Percentiles rank a stretch among this genome's conserved stretches.
phyloP scores from a whole-genome alignment of 2,797 vertebrate genomes.

The Brachyalestes nurse region DNA sequence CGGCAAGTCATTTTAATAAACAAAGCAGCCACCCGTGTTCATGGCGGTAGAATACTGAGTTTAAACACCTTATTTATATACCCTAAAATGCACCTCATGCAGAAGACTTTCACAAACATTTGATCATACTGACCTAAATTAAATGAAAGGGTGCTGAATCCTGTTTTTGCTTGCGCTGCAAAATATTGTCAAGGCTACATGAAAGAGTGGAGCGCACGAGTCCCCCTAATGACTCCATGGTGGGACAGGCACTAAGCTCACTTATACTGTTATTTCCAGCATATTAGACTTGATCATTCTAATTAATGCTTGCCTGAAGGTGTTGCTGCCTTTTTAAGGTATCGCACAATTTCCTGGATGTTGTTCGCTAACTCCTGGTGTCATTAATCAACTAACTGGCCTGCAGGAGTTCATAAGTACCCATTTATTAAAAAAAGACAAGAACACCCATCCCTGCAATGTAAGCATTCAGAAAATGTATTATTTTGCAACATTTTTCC shows the following conservation, averaged over 20 bases:
- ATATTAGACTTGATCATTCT: constrained; percentile 11
- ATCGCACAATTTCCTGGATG: background rate
- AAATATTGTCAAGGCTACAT: background rate
- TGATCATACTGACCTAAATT: background rate
- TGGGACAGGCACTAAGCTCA: background rate
- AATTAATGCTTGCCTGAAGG: background rate
- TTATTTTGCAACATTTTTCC: too few relatives aligned
- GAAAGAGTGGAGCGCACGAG: background rate
- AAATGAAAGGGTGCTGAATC: background rate
- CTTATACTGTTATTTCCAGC: constrained; percentile 1
- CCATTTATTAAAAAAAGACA: background rate
- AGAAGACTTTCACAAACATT: background rate
- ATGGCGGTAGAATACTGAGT: background rate
- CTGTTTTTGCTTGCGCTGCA: background rate
- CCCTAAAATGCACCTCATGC: background rate
- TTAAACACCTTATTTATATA: background rate
- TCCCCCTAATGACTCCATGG: background rate
- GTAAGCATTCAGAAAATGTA: background rate
- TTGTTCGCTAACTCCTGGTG: background rate
- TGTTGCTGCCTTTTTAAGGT: background rate
- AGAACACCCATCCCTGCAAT: background rate
- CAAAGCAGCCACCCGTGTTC: background rate
- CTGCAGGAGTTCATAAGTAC: background rate
- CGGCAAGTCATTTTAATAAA: constrained; percentile 5
- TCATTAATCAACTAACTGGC: background rate